Base-by-base conservation (phyloP, 2,888 invertebrate genomes). In the Parapristionchus giblindavisi region DNA sequence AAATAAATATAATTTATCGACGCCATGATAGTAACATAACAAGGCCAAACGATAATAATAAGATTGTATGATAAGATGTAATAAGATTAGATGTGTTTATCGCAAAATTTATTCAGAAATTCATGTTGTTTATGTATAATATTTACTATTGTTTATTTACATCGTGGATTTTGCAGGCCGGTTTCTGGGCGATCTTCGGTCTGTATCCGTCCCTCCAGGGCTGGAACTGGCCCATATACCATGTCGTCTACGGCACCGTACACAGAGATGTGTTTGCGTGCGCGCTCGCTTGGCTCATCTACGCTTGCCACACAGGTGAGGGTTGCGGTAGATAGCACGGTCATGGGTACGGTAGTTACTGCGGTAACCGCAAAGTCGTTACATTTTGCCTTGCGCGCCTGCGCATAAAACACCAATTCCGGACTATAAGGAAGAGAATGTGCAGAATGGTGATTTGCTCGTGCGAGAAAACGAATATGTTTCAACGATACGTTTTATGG, bases 301-400 rank as follows among this genome's bases (percentile, higher is more conserved):
- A 88, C 75, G 88, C 87, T n/a, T 88, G 88, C 70, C 86, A 88
- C 58, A 86, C 85, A n/a, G 88, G 81, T 76, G 2, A 58, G 58
- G 29, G 17, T 40, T n/a, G 38, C 17, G 38, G 11, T 38, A 38
- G 4, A 63, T 38, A 11, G 54, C n/a, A n/a, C n/a, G n/a, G n/a
- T n/a, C n/a, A n/a, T n/a, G n/a, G n/a, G n/a, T n/a, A n/a, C n/a
- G n/a, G n/a, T n/a, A n/a, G n/a, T n/a, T n/a, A n/a, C n/a, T n/a
- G n/a, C n/a, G n/a, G n/a, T n/a, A n/a, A n/a, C n/a, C n/a, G n/a
- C n/a, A n/a, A n/a, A n/a, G n/a, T n/a, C n/a, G n/a, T n/a, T n/a
- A n/a, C n/a, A n/a, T n/a, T n/a, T n/a, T n/a, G n/a, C n/a, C n/a
- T n/a, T n/a, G n/a, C n/a, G n/a, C n/a, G n/a, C n/a, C n/a, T n/a